phyloP scores from a whole-genome alignment of 2,888 invertebrate species.

The Hesperia comma region DNA sequence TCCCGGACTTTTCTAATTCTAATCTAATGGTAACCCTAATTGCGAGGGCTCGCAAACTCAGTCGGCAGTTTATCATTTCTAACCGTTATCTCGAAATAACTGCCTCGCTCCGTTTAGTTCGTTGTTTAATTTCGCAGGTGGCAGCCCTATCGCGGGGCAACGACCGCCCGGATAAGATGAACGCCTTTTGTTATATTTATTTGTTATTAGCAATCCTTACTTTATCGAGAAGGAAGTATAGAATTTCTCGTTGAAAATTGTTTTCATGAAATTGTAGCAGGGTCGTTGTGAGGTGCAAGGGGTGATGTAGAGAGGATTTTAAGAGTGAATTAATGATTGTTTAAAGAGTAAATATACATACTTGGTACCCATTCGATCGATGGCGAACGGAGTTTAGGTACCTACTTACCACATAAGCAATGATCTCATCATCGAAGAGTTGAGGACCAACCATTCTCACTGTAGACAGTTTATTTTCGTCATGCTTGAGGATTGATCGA shows the following conservation, averaged over 20 bases:
- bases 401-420: not conserved
- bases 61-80: constrained; percentile 63
- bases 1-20: too few species aligned
- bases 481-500: constrained; percentile 4
- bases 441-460: not conserved
- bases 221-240: too few species aligned
- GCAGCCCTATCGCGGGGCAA: constrained; percentile 47
- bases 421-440: not conserved
- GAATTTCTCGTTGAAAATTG: too few species aligned
- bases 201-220: not conserved
- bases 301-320: too few species aligned
- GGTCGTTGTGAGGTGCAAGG: too few species aligned
- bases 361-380: too few species aligned
- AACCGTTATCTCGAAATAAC: constrained; percentile 61
- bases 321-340: too few species aligned
- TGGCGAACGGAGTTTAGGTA: too few species aligned
- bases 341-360: too few species aligned
- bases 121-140: constrained; percentile 59
- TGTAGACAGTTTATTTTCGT: constrained; percentile 8
- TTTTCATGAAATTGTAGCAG: too few species aligned
- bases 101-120: constrained; percentile 57
- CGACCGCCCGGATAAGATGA: constrained; percentile 28
- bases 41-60: constrained; percentile 47
- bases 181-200: constrained; percentile 21
- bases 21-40: too few species aligned